Percentiles rank a stretch among this genome's conserved stretches.
Conservation (phyloP, 2,113 vertebrate genomes). For the Plotosus lineatus region DNA sequence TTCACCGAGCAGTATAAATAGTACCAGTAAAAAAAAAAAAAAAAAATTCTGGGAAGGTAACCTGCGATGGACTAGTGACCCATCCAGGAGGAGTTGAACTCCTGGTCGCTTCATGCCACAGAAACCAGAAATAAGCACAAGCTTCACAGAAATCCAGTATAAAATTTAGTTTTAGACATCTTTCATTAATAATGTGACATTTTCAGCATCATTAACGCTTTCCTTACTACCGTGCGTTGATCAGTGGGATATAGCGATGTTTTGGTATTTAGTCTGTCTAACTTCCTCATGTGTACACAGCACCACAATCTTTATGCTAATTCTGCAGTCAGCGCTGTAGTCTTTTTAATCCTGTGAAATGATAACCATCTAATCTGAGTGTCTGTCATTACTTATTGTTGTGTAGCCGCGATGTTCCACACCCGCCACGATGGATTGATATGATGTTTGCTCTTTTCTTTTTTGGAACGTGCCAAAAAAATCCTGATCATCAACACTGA, state of each 20-base stretch:
- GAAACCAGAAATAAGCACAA: not conserved
- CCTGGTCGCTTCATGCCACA: no score
- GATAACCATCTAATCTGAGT: not conserved
- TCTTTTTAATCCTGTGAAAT: not conserved
- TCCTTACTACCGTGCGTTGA: not conserved
- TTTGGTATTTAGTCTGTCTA: not conserved
- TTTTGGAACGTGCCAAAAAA: not conserved
- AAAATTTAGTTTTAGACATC: not conserved
- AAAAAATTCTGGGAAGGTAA: no score
- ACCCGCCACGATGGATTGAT: not conserved
- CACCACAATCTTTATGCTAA: not conserved
- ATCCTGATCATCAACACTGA: not conserved
- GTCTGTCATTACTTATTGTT: not conserved
- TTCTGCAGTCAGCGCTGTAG: not conserved
- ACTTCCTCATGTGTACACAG: not conserved
- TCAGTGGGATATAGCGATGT: not conserved
- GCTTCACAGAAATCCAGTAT: not conserved
- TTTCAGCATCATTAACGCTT: not conserved
- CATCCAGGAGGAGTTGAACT: no score
- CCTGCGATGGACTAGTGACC: no score
- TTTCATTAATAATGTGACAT: not conserved
- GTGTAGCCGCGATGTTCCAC: not conserved
- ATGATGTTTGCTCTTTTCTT: not conserved
- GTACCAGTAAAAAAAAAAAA: no score
- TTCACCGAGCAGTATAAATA: no score